Conservation (phyloP, 2,797 vertebrate species). For the Garrulus glandarius region DNA sequence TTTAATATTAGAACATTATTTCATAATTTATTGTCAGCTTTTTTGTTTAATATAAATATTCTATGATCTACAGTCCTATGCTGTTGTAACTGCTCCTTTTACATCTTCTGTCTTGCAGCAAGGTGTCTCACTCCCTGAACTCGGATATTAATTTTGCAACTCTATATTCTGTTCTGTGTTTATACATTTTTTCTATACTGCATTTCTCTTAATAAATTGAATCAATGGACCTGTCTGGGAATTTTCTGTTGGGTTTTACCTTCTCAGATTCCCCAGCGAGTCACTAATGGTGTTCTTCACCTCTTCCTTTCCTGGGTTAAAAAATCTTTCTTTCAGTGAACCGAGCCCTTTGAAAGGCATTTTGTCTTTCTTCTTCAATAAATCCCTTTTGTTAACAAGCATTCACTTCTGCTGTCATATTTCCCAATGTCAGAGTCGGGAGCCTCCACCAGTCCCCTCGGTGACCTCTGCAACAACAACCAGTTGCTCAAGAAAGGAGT, state of each 20-base stretch:
- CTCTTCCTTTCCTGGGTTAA: slow-evolving; percentile 90
- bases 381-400: slow-evolving; percentile 18
- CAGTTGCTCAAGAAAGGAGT: slow-evolving; percentile 41
- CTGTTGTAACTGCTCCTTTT: not conserved
- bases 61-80: not conserved
- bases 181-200: not conserved
- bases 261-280: slow-evolving; percentile 90
- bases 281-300: slow-evolving; percentile 87
- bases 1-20: not conserved
- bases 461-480: slow-evolving; percentile 19
- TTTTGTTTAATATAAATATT: not conserved
- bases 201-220: not conserved
- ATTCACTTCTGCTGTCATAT: slow-evolving; percentile 40
- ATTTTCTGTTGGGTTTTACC: slow-evolving; percentile 80
- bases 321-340: slow-evolving; percentile 86
- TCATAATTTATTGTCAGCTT: not conserved
- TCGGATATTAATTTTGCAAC: not conserved
- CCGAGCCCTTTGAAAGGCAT: slow-evolving; percentile 90
- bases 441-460: not conserved
- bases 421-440: not conserved
- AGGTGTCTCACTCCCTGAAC: not conserved
- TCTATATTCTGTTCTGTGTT: not conserved
- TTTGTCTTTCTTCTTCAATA: slow-evolving; percentile 56
- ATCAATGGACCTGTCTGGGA: not conserved
- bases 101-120: not conserved